Conservation (phyloP, 1,140 invertebrate genomes). For the Macrostomum lignano region DNA sequence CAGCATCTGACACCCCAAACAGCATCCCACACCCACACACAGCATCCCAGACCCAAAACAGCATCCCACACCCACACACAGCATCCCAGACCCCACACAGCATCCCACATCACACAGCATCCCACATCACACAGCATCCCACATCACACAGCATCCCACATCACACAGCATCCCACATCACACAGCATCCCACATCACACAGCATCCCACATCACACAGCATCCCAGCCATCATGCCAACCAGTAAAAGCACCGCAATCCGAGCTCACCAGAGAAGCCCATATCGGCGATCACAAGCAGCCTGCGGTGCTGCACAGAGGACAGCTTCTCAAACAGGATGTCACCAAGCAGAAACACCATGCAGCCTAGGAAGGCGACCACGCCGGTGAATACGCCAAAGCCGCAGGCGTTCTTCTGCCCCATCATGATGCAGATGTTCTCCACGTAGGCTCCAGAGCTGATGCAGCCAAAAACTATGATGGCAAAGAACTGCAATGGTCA, state of each 20-base stretch:
- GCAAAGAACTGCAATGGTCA: conserved; percentile 51
- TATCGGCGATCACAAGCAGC: conserved; percentile 61
- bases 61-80: no score
- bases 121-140: no score
- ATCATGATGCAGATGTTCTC: conserved; percentile 51
- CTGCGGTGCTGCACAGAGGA: conserved; percentile 85
- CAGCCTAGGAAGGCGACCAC: conserved; percentile 67
- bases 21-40: no score
- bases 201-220: no score
- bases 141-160: no score
- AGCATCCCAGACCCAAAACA: no score
- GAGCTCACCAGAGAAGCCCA: conserved; percentile 67
- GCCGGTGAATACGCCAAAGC: conserved; percentile 64
- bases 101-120: no score
- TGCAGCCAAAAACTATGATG: conserved; percentile 86
- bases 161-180: no score
- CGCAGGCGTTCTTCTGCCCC: conserved; percentile 62
- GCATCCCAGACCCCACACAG: no score
- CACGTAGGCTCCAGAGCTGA: conserved; percentile 37
- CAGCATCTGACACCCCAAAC: no score
- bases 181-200: no score
- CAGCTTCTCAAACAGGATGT: conserved; percentile 81
- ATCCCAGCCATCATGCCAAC: no score
- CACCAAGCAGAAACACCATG: conserved; percentile 56
- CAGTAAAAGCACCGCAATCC: conserved; percentile 73